Percentiles rank a stretch among this genome's conserved stretches.
Conservation (phyloP, 2,797 vertebrate species). For the Falco concolor region DNA sequence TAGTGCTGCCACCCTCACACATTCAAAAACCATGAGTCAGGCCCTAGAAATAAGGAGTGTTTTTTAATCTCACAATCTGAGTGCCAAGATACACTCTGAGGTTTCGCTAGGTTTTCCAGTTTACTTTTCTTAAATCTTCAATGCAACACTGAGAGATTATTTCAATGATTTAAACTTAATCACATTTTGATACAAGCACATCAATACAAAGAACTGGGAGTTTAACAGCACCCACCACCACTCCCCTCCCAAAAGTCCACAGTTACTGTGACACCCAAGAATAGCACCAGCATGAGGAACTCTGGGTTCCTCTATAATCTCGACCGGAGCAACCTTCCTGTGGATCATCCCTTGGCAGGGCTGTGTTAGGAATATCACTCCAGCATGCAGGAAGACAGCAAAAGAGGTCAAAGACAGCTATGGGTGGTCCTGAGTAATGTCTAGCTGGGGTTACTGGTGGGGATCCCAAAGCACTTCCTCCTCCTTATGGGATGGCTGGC, state of each 20-base stretch:
- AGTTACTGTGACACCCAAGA: background rate
- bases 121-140: background rate
- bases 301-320: background rate
- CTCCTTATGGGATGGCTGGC: fast-evolving
- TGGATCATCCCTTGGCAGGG: background rate
- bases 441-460: background rate
- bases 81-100: slow-evolving; percentile 32
- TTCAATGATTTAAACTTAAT: background rate
- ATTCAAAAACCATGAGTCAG: slow-evolving; percentile 51
- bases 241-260: background rate
- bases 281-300: background rate
- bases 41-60: slow-evolving; percentile 17
- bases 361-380: background rate
- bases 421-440: background rate
- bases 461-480: background rate
- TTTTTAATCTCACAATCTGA: slow-evolving; percentile 3
- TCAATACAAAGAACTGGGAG: background rate
- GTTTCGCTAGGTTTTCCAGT: background rate
- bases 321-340: fast-evolving
- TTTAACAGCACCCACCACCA: fast-evolving
- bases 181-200: background rate
- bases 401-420: background rate
- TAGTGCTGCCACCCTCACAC: background rate
- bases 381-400: background rate
- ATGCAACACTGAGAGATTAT: background rate